Evolutionary conservation across 2,113 vertebrate species (phyloP).

Genomic region (Microcebus murinus): DNA sequence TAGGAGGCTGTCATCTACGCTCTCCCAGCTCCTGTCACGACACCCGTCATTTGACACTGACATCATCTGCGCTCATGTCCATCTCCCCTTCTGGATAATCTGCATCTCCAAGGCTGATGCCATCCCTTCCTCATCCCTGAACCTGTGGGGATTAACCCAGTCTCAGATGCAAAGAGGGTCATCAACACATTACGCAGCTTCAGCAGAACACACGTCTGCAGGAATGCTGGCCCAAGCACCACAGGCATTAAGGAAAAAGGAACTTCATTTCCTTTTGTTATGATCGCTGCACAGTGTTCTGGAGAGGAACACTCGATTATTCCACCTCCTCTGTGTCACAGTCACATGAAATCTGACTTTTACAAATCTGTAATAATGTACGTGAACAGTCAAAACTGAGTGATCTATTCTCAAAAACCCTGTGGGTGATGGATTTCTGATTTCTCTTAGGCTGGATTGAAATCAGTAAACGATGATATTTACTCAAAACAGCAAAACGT

Average conservation of each 20-base stretch:
- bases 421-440: neutral
- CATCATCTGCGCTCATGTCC: neutral
- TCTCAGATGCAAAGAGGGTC: neutral
- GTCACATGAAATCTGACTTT: slow-evolving; percentile 45
- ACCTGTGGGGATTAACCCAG: neutral
- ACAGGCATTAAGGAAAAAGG: neutral
- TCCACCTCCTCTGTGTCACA: slow-evolving; percentile 47
- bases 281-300: neutral
- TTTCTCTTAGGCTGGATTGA: neutral
- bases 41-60: neutral
- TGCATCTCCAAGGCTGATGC: neutral
- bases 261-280: neutral
- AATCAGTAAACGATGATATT: neutral
- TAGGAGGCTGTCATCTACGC: neutral
- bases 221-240: neutral
- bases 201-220: neutral
- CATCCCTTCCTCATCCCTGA: neutral
- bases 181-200: neutral
- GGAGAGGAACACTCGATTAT: neutral
- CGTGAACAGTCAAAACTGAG: slow-evolving; percentile 33
- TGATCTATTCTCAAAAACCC: slow-evolving; percentile 14
- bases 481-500: neutral
- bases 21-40: neutral
- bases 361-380: neutral
- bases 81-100: neutral